A percentile compares a stretch with the other conserved stretches of the same genome.
phyloP scores from a whole-genome alignment of 2,797 vertebrate genomes.

The Lates japonicus region DNA sequence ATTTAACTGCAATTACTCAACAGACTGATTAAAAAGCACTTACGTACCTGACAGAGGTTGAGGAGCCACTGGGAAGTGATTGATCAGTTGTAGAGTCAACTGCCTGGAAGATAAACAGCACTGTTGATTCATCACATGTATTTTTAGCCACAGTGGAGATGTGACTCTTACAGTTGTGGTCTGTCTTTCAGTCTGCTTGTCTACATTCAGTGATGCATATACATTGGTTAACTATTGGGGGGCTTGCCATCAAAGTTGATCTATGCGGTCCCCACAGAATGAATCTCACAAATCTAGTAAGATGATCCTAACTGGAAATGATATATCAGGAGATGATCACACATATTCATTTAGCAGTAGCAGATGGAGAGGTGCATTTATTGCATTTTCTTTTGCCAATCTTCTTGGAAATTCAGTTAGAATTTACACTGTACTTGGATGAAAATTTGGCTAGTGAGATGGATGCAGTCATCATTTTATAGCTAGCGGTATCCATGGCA shows the following conservation, averaged over 20 bases:
- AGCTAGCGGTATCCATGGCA: background rate
- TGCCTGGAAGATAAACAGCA: constrained; percentile 51
- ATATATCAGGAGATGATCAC: no score
- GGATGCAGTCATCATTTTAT: background rate
- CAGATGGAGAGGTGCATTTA: background rate
- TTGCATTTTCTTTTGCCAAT: background rate
- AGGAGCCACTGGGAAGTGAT: constrained; percentile 47
- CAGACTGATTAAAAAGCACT: constrained; percentile 58
- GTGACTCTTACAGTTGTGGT: constrained; percentile 3
- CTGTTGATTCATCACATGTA: constrained; percentile 17
- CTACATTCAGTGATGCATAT: background rate
- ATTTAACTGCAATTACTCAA: constrained; percentile 48
- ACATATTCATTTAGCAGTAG: background rate
- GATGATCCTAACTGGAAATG: no score
- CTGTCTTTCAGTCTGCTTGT: constrained; percentile 12
- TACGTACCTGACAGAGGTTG: constrained; percentile 48
- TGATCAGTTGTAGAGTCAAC: constrained; percentile 47
- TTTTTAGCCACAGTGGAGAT: constrained; percentile 15
- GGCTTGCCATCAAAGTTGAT: background rate
- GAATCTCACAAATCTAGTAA: no score
- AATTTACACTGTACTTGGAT: background rate
- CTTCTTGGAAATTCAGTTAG: background rate
- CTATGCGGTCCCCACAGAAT: no score
- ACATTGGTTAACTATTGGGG: background rate
- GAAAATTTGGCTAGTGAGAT: background rate